Base-by-base conservation (phyloP, 2,797 vertebrate genomes). In the Pangasius sanitwongsei region DNA sequence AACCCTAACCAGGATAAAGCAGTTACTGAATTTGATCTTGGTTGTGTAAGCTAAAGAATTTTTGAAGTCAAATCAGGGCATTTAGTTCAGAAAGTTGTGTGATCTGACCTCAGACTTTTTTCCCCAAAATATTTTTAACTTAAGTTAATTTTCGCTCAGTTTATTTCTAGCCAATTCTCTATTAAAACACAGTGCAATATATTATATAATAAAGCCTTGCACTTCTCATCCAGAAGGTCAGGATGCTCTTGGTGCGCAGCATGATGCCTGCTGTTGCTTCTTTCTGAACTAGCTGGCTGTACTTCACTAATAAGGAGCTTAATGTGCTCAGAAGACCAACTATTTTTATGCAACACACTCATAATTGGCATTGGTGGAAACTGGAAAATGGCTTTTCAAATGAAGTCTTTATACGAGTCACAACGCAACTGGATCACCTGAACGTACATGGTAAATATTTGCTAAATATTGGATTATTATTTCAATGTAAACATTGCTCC, bases 221-320 rank as follows among this genome's bases (percentile, higher is more conserved):
- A 78, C 72, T 55, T 55, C 20, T 34, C 65, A 55, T 86, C 55
- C 70, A 61, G 70, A 86, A 86, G 85, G 83, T 85, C 83, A 85
- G 83, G 20, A 55, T 25, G 65, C 83, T 55, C 65, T 85, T 37
- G 31, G 65, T 85, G 65, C 83, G 55, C 83, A 77, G 31, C 74
- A 37, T 85, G 74, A 59, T 28, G 83, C 23, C 44, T 67, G 82
- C 41, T 63, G 12, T 77, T 85, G 41, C 74, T 89, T 86, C 87
- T 80, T 85, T 80, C 50, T 85, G 50, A 86, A 69, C 74, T 86
- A 61, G 57, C 81, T 55, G 70, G 82, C 82, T 85, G 70, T 67
- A 70, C 67, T 69, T 80, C 63, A 59, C 61, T 80, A 83, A 57
- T 53, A 83, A 77, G 20, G 44, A 63, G 28, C 55, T 13, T 50